Percentiles rank a stretch among this genome's conserved stretches.
Conservation (phyloP, 1,140 invertebrate species). For the Tyrophagus putrescentiae region DNA sequence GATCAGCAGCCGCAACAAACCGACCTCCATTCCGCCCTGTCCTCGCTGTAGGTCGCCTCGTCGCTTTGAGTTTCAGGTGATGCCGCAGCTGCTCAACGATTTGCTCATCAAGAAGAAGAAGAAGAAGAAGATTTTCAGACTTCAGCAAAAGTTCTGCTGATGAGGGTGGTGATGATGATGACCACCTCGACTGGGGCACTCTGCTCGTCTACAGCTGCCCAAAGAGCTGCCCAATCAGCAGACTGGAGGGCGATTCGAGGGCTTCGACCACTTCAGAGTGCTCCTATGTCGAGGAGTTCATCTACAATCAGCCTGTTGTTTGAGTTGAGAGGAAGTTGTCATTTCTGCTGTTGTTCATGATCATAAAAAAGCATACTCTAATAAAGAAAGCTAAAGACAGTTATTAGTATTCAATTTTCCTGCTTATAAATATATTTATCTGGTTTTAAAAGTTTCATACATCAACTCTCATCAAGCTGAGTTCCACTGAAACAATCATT, state of each 20-base stretch:
- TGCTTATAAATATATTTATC: no score
- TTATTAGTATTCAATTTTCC: background rate
- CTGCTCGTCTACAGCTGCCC: conserved; percentile 69
- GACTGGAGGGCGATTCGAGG: conserved; percentile 33
- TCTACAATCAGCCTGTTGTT: conserved; percentile 58
- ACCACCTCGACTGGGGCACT: conserved; percentile 74
- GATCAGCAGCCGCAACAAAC: conserved; percentile 46
- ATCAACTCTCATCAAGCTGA: background rate
- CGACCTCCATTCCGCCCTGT: conserved; percentile 53
- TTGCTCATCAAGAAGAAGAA: no score
- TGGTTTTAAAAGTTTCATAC: no score
- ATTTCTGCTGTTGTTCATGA: conserved; percentile 8
- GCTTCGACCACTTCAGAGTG: no score
- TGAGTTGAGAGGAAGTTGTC: background rate
- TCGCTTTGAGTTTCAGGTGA: conserved; percentile 84
- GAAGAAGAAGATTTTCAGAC: no score
- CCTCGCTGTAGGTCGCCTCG: conserved; percentile 52
- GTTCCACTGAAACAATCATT: no score
- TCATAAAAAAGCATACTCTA: background rate
- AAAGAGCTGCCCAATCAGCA: conserved; percentile 46
- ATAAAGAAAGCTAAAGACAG: background rate
- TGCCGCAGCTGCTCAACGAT: conserved; percentile 72
- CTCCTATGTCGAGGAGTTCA: conserved; percentile 57
- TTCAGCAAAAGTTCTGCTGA: no score
- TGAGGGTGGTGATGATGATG: no score